Evolutionary conservation across 2,797 vertebrate genomes (phyloP).

Genomic region (Oreonectes daqikongensis): DNA sequence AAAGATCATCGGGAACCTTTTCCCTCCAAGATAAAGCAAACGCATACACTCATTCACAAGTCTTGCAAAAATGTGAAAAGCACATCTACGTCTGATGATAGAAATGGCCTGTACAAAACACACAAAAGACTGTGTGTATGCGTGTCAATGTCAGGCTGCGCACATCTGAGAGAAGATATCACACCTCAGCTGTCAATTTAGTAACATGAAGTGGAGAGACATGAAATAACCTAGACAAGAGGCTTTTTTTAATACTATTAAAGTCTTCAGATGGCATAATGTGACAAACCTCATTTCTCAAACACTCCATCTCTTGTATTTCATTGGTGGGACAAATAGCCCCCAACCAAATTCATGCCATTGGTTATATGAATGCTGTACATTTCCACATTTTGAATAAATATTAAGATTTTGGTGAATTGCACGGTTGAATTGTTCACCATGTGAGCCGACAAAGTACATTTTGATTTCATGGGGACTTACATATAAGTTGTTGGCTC

Average conservation of each 20-base stretch:
- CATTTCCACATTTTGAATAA: no score
- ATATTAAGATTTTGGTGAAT: no score
- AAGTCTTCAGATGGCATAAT: not conserved
- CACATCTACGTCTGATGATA: not conserved
- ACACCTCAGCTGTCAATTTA: not conserved
- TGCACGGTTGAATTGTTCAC: no score
- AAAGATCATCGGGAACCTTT: not conserved
- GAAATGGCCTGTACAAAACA: conserved; percentile 18
- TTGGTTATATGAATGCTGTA: not conserved
- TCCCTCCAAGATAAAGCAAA: not conserved
- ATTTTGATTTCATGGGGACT: no score
- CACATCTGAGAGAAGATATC: not conserved
- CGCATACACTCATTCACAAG: not conserved
- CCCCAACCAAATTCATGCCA: not conserved
- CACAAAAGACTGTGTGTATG: not conserved
- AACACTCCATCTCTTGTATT: not conserved
- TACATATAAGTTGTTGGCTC: conserved; percentile 15
- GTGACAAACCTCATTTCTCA: no score
- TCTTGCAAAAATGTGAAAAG: not conserved
- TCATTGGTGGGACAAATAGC: not conserved
- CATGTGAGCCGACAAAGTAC: no score
- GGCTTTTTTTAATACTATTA: not conserved
- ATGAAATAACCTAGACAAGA: conserved; percentile 10
- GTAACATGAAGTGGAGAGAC: not conserved
- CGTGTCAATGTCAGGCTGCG: not conserved